A percentile compares a stretch with the other conserved stretches of the same genome.
Evolutionary conservation across 2,888 invertebrate species (phyloP).

Genomic region (Eurytoma adleriae): DNA sequence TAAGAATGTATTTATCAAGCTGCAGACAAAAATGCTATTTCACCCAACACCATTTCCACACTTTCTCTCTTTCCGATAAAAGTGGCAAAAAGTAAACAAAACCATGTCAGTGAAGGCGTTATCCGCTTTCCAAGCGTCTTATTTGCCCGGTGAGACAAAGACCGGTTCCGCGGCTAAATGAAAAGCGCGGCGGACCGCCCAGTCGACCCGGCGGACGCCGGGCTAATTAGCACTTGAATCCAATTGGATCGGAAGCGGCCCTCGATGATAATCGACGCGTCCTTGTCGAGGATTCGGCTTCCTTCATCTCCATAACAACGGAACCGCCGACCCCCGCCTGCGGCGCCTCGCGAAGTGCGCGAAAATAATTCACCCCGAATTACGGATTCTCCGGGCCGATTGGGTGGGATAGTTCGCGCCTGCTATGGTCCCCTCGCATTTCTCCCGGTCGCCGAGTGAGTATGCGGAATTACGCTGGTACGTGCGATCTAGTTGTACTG

Average conservation of each 20-base stretch:
- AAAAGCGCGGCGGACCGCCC: not conserved
- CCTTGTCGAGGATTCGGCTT: slow-evolving; percentile 3
- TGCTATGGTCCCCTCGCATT: too few relatives aligned
- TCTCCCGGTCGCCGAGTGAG: too few relatives aligned
- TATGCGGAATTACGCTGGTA: too few relatives aligned
- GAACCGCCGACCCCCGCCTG: not conserved
- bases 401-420: too few relatives aligned
- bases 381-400: too few relatives aligned
- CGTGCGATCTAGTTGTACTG: too few relatives aligned
- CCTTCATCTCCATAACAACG: slow-evolving; percentile 58
- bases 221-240: slow-evolving; percentile 47
- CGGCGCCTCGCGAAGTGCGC: too few relatives aligned
- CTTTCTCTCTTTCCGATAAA: too few relatives aligned
- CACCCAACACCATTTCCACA: too few relatives aligned
- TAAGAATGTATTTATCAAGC: too few relatives aligned
- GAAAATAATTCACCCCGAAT: too few relatives aligned
- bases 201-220: not conserved
- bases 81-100: not conserved
- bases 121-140: not conserved
- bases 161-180: not conserved
- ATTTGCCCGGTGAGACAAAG: not conserved
- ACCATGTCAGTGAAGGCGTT: not conserved
- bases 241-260: slow-evolving; percentile 57
- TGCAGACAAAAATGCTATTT: too few relatives aligned
- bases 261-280: slow-evolving; percentile 55